Percentiles rank a stretch among this genome's conserved stretches.
These are phyloP conservation scores for Drosophila percnosoma DNA, from an alignment of 2,888 invertebrate genomes.

Conservation along the genomic window DNA sequence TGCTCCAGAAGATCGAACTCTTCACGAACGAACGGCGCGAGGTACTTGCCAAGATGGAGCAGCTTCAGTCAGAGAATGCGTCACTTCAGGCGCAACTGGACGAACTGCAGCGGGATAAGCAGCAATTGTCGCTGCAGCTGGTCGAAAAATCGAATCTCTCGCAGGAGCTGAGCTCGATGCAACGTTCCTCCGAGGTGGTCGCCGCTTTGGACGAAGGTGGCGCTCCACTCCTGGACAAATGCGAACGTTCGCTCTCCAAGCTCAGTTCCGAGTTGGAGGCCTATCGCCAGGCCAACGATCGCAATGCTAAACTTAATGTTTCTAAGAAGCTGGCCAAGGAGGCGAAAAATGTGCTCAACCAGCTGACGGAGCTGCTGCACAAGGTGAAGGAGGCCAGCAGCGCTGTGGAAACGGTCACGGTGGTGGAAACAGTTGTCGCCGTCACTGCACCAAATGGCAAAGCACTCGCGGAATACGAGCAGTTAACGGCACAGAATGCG, in stretches of 20 bases:
- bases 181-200: constrained; percentile 81
- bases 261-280: constrained; percentile 83
- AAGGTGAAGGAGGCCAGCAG: constrained; percentile 82
- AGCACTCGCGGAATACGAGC: constrained; percentile 82
- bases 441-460: constrained; percentile 83
- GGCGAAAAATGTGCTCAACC: constrained; percentile 82
- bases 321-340: constrained; percentile 84
- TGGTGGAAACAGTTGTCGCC: constrained; percentile 80
- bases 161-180: constrained; percentile 79
- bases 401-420: constrained; percentile 80
- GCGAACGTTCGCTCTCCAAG: constrained; percentile 79
- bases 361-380: constrained; percentile 79
- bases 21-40: constrained; percentile 89
- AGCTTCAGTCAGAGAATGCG: constrained; percentile 87
- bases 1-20: constrained; percentile 89
- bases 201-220: constrained; percentile 73
- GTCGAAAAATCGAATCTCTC: constrained; percentile 75
- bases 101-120: constrained; percentile 85
- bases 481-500: constrained; percentile 80
- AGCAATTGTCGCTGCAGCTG: constrained; percentile 71
- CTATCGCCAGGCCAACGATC: constrained; percentile 83
- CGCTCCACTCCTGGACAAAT: constrained; percentile 78
- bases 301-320: constrained; percentile 82
- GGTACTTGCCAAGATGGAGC: constrained; percentile 89
- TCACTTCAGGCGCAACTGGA: constrained; percentile 82